Evolutionary conservation across 1,140 invertebrate species (phyloP).

Genomic region (Drosophila baimaii): DNA sequence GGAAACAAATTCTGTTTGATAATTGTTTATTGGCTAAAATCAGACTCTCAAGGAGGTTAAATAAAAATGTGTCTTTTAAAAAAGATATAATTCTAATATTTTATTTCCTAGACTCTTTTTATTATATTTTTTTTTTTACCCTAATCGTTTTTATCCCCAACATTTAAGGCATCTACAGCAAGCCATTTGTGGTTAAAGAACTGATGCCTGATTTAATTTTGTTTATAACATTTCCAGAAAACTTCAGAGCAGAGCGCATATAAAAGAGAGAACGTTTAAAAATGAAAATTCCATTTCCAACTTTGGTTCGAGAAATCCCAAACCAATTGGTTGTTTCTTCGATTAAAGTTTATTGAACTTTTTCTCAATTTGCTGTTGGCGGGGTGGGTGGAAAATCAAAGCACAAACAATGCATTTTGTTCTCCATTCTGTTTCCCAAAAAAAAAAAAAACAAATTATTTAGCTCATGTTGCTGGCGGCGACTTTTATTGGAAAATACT

Average conservation of each 20-base stretch:
- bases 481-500: slow-evolving; percentile 54
- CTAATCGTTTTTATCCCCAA: not conserved
- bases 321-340: slow-evolving; percentile 28
- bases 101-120: no score
- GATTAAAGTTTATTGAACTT: slow-evolving; percentile 75
- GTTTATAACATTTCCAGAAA: slow-evolving; percentile 10
- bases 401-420: slow-evolving; percentile 43
- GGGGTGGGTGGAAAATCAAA: slow-evolving; percentile 1
- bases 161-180: not conserved
- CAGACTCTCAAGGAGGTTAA: no score
- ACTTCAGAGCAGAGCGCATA: not conserved
- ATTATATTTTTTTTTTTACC: not conserved
- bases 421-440: slow-evolving; percentile 13
- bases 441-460: slow-evolving; percentile 16
- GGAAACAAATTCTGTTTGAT: slow-evolving; percentile 12
- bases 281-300: slow-evolving; percentile 1
- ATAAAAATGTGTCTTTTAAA: no score
- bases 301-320: not conserved
- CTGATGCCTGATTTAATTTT: not conserved
- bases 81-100: no score
- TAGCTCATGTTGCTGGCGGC: slow-evolving; percentile 8
- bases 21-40: not conserved
- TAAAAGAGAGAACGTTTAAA: not conserved
- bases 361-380: not conserved
- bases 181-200: slow-evolving; percentile 21